phyloP scores from a whole-genome alignment of 1,140 invertebrate genomes.

The Gonatopus flavifemur region DNA sequence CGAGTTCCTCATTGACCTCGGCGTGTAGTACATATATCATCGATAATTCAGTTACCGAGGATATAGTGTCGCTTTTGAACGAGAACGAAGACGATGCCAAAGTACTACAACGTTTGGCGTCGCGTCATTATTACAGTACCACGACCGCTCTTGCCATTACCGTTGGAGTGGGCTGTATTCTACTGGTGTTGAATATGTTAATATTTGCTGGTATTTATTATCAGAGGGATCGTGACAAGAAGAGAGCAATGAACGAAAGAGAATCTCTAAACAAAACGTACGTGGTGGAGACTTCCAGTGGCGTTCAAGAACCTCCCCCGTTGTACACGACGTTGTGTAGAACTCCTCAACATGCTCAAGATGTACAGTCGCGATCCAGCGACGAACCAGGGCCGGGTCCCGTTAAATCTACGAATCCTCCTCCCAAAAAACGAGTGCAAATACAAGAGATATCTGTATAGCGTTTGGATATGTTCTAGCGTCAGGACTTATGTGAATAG shows the following conservation, averaged over 20 bases:
- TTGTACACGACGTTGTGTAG: constrained; percentile 54
- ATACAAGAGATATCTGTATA: constrained; percentile 70
- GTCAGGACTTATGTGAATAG: no score
- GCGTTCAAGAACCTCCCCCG: constrained; percentile 52
- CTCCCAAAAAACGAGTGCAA: constrained; percentile 65
- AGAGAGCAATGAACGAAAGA: constrained; percentile 46
- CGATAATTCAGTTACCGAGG: constrained; percentile 43
- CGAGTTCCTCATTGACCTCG: constrained; percentile 43
- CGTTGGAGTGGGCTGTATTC: constrained; percentile 82
- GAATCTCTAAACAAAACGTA: constrained; percentile 53
- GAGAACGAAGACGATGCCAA: constrained; percentile 58
- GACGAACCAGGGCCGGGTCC: constrained; percentile 14
- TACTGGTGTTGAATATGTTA: constrained; percentile 82
- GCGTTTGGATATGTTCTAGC: constrained; percentile 56
- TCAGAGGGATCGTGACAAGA: constrained; percentile 67
- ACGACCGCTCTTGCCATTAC: constrained; percentile 86
- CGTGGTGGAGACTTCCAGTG: constrained; percentile 32
- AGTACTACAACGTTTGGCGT: constrained; percentile 58
- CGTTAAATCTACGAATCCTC: constrained; percentile 54
- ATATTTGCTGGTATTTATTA: constrained; percentile 89
- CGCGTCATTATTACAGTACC: constrained; percentile 67
- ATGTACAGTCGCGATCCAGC: constrained; percentile 28
- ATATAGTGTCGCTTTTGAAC: constrained; percentile 41
- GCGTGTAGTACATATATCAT: constrained; percentile 50
- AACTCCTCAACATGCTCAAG: constrained; percentile 38